Evolutionary conservation across 2,113 vertebrate species (phyloP).

Genomic region (Syngnathus scovelli): DNA sequence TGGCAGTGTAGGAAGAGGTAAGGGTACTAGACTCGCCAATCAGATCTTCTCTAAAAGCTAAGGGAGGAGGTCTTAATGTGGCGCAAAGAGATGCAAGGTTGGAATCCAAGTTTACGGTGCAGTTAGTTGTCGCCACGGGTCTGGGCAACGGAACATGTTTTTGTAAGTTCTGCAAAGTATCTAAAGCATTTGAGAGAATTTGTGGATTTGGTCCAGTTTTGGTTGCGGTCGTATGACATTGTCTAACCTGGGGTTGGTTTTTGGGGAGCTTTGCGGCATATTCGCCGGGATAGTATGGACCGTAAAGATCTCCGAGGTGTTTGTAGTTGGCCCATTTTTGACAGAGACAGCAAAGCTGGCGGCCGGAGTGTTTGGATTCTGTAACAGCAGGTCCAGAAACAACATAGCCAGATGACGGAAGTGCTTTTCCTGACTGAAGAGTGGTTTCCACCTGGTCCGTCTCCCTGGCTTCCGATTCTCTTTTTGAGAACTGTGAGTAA

Average conservation of each 20-base stretch:
- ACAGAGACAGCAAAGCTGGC: slow-evolving; percentile 92
- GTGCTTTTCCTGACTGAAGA: slow-evolving; percentile 81
- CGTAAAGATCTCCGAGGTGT: slow-evolving; percentile 95
- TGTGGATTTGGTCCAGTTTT: slow-evolving; percentile 56
- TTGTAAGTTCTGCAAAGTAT: slow-evolving; percentile 64
- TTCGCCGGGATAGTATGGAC: slow-evolving; percentile 95
- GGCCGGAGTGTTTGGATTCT: slow-evolving; percentile 84
- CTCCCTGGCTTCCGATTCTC: slow-evolving; percentile 63
- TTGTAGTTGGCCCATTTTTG: slow-evolving; percentile 98
- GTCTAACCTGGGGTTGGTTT: slow-evolving; percentile 81
- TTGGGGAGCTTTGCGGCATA: slow-evolving; percentile 90
- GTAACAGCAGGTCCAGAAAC: slow-evolving; percentile 88
- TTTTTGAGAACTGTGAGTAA: slow-evolving; percentile 59
- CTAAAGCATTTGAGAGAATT: slow-evolving; percentile 55
- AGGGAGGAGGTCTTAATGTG: slow-evolving; percentile 39
- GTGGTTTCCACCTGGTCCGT: slow-evolving; percentile 60
- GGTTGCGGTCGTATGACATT: slow-evolving; percentile 50
- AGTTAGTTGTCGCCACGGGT: slow-evolving; percentile 46
- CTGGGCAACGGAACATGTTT: slow-evolving; percentile 48
- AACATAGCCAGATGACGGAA: slow-evolving; percentile 87
- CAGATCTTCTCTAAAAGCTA: slow-evolving; percentile 46
- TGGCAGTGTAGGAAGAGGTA: slow-evolving; percentile 42
- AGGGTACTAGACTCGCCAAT: slow-evolving; percentile 33
- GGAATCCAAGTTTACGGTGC: slow-evolving; percentile 39
- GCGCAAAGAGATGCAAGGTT: slow-evolving; percentile 38